phyloP scores from a whole-genome alignment of 2,113 vertebrate species.

The Bujurquina vittata region DNA sequence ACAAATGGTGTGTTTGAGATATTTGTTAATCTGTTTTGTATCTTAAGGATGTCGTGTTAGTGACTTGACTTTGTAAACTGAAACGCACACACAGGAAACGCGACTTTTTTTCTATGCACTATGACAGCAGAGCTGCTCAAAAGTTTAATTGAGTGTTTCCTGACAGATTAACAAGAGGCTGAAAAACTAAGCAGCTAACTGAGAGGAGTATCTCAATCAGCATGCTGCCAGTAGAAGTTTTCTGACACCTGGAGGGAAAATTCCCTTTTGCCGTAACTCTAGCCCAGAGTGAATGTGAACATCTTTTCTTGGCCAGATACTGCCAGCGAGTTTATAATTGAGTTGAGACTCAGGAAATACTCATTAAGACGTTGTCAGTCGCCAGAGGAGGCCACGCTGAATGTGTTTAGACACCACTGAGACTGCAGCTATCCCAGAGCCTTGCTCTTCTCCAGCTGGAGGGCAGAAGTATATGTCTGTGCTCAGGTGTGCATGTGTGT shows the following conservation, averaged over 20 bases:
- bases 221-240: conserved; percentile 36
- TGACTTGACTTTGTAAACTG: neutral
- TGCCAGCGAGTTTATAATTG: conserved; percentile 67
- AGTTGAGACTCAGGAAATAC: conserved; percentile 72
- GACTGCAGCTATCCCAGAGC: conserved; percentile 67
- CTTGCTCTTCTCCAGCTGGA: conserved; percentile 75
- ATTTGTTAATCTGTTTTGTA: no score
- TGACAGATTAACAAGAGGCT: conserved; percentile 30
- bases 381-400: conserved; percentile 64
- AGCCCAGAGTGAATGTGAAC: conserved; percentile 43
- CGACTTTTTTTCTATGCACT: neutral
- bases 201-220: conserved; percentile 50
- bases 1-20: no score
- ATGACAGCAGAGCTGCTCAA: neutral
- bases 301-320: conserved; percentile 44
- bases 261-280: conserved; percentile 34
- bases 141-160: conserved; percentile 33
- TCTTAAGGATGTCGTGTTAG: neutral
- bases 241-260: conserved; percentile 48
- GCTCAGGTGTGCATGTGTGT: conserved; percentile 33
- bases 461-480: conserved; percentile 35
- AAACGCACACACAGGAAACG: neutral
- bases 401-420: conserved; percentile 69
- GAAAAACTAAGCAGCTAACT: conserved; percentile 12
- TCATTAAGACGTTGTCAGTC: conserved; percentile 82